Evolutionary conservation across 1,140 invertebrate species (phyloP), one percentile per base, ranked within the genome.

Genomic region (Pectinophora gossypiella): DNA sequence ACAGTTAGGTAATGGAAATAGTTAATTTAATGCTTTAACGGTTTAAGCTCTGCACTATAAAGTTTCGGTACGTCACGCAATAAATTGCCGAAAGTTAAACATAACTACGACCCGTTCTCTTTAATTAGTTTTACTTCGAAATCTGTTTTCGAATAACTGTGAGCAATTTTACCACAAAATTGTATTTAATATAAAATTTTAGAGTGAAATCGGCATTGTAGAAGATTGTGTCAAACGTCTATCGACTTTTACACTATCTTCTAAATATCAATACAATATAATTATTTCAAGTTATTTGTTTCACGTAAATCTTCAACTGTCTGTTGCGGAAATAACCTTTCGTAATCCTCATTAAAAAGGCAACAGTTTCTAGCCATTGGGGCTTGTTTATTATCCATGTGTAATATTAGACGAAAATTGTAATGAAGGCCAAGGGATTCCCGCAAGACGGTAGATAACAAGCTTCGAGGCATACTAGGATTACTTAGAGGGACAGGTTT

Each of bases 351-450:
- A 75, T 84, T 79, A 81, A 70, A 72, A 64, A 63, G 58, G 54
- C 57, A 54, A 50, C 56, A 32, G 27, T 59, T 56, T 56, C 46
- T 56, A 65, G 59, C 64, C 61, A 72, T 70, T 72, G 60, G 60
- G 68, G 56, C 56, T 67, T 74, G 68, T 83, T 74, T 81, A 78
- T 77, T 74, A 78, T 77, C 57, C 64, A 62, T 68, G 60, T 68
- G 74, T 82, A 82, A 83, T 76, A 80, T 74, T 78, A 82, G 72
- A 82, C 65, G 75, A 82, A 85, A 81, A 81, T 76, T 83, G 73
- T 80, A 80, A 85, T 80, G 70, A 80, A 82, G 74, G 9, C 27
- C 9, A 9, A 32, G 27, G 76, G 68, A 77, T 63, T 66, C 72
- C 69, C 72, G 56, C 76, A 78, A 81, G 74, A 74, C 68, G 64